Conservation (phyloP, 1,140 invertebrate species). For the Cydia splendana region DNA sequence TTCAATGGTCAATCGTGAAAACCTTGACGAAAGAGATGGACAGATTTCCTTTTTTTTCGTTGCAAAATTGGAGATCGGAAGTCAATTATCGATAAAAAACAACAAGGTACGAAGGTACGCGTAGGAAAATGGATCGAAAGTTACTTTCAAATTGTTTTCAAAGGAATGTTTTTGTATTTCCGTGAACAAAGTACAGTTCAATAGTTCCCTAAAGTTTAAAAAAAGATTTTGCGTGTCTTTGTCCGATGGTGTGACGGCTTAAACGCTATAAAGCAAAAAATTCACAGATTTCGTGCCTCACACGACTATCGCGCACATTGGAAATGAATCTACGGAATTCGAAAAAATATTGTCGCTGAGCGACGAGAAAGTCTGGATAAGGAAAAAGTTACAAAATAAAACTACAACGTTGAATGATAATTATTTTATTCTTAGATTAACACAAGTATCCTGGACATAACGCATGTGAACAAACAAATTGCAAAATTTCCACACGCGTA, state of each 20-base stretch:
- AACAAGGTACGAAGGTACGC: conserved; percentile 40
- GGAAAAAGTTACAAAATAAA: too few relatives aligned
- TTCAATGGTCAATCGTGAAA: conserved; percentile 38
- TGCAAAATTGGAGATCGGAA: conserved; percentile 59
- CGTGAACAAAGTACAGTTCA: neutral
- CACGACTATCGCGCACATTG: too few relatives aligned
- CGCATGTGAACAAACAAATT: too few relatives aligned
- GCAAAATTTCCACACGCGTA: too few relatives aligned
- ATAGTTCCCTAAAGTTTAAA: neutral
- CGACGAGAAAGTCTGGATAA: too few relatives aligned
- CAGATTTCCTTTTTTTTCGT: conserved; percentile 47
- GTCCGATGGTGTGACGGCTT: neutral
- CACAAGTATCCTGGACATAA: too few relatives aligned
- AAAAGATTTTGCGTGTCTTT: neutral
- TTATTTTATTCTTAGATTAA: too few relatives aligned
- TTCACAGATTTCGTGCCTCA: too few relatives aligned
- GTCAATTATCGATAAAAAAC: conserved; percentile 59
- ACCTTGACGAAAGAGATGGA: conserved; percentile 50
- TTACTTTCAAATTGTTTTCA: conserved; percentile 13
- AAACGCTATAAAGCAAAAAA: too few relatives aligned
- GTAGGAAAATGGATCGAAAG: conserved; percentile 28
- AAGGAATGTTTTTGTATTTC: neutral
- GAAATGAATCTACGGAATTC: too few relatives aligned
- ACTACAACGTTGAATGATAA: too few relatives aligned
- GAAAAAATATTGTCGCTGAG: too few relatives aligned